Conservation (phyloP, 2,797 vertebrate species). For the Acipenser ruthenus region DNA sequence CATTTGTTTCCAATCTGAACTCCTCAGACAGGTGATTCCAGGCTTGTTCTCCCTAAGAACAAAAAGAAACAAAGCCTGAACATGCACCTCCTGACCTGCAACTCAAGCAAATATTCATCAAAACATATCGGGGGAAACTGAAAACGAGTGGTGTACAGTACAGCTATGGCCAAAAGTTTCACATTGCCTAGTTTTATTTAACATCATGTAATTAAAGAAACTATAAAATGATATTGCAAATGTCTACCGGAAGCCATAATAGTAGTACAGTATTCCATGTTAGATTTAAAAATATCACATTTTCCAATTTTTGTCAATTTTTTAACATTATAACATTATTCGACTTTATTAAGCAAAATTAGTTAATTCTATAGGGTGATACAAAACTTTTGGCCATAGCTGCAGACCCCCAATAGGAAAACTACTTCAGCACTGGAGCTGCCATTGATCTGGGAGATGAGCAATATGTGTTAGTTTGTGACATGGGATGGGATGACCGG, state of each 20-base stretch:
- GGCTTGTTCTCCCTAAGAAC: constrained; percentile 12
- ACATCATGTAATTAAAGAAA: too few relatives aligned
- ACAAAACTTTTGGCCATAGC: too few relatives aligned
- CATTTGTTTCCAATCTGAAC: constrained; percentile 12
- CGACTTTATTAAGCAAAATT: too few relatives aligned
- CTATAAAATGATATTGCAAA: too few relatives aligned
- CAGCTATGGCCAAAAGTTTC: too few relatives aligned
- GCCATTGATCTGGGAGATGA: background rate
- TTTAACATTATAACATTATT: too few relatives aligned
- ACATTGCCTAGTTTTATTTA: too few relatives aligned
- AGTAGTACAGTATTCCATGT: too few relatives aligned
- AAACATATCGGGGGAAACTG: background rate
- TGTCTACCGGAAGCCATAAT: too few relatives aligned
- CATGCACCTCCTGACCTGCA: background rate
- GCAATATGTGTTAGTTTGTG: background rate
- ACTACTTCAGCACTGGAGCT: background rate
- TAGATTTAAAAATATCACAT: too few relatives aligned
- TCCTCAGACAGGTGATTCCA: constrained; percentile 11
- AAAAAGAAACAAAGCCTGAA: constrained; percentile 15
- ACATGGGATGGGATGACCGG: constrained; percentile 1
- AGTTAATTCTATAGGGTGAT: too few relatives aligned
- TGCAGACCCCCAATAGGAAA: background rate
- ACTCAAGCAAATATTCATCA: constrained; percentile 2
- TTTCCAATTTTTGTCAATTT: too few relatives aligned
- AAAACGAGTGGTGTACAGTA: constrained; percentile 5